These are phyloP conservation scores for Cyanocitta stelleri DNA, from an alignment of 2,113 vertebrate genomes.

Conservation along the genomic window DNA sequence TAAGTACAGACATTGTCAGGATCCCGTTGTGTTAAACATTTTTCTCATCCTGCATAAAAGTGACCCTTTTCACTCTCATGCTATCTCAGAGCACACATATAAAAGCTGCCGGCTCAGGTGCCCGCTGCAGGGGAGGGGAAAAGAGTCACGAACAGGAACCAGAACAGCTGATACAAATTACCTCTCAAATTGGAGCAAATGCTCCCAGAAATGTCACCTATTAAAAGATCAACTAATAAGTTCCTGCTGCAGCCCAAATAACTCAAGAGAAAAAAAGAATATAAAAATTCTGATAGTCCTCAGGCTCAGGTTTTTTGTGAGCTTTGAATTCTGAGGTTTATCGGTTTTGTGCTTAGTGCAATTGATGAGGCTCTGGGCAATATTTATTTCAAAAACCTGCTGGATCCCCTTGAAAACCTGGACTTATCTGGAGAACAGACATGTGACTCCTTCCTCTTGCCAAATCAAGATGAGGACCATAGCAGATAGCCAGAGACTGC, in stretches of 20 bases:
- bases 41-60: slow-evolving; percentile 5
- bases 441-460: neutral
- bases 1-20: neutral
- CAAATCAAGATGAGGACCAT: neutral
- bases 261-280: neutral
- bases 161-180: slow-evolving; percentile 50
- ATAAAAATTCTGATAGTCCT: neutral
- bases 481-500: neutral
- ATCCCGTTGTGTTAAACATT: neutral
- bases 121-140: neutral
- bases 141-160: slow-evolving; percentile 15
- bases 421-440: neutral
- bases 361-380: neutral
- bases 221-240: slow-evolving; percentile 58
- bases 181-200: slow-evolving; percentile 50
- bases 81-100: neutral
- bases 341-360: neutral
- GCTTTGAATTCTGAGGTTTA: neutral
- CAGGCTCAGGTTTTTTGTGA: neutral
- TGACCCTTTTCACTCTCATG: neutral
- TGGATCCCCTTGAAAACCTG: slow-evolving; percentile 3
- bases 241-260: slow-evolving; percentile 45
- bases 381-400: neutral
- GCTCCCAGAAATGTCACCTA: slow-evolving; percentile 49
- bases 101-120: slow-evolving; percentile 13